Evolutionary conservation across 1,140 invertebrate genomes (phyloP).

Genomic region (Diorhabda sublineata): DNA sequence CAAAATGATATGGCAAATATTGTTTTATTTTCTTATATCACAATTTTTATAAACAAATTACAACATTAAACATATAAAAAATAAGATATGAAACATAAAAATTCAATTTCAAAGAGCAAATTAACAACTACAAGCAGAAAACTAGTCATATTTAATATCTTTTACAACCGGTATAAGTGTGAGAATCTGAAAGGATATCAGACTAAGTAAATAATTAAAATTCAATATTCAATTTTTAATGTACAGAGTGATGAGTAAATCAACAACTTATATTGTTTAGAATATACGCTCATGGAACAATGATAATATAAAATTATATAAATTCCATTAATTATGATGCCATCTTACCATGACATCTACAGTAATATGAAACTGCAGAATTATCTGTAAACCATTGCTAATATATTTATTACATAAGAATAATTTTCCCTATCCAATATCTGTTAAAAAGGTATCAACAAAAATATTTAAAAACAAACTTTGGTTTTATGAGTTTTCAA

Average conservation of each 20-base stretch:
- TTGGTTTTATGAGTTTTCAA: background rate
- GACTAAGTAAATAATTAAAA: background rate
- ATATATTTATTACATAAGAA: no score
- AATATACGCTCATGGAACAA: no score
- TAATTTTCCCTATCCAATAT: no score
- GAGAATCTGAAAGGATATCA: background rate
- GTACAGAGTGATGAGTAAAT: no score
- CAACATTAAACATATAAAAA: background rate
- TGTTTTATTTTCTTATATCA: background rate
- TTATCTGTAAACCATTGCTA: no score
- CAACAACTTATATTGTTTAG: no score
- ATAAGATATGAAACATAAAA: background rate
- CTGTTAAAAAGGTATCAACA: background rate
- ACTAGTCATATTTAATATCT: no score
- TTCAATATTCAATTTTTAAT: background rate
- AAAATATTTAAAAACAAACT: background rate
- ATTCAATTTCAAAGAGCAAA: background rate
- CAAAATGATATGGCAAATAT: constrained; percentile 1
- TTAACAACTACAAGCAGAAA: background rate
- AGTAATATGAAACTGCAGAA: no score
- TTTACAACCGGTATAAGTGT: no score
- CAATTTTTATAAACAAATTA: background rate
- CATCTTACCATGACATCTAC: no score
- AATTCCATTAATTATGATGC: no score
- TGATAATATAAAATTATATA: no score